Base-by-base conservation (phyloP, 2,888 invertebrate genomes). In the Spodoptera littoralis region DNA sequence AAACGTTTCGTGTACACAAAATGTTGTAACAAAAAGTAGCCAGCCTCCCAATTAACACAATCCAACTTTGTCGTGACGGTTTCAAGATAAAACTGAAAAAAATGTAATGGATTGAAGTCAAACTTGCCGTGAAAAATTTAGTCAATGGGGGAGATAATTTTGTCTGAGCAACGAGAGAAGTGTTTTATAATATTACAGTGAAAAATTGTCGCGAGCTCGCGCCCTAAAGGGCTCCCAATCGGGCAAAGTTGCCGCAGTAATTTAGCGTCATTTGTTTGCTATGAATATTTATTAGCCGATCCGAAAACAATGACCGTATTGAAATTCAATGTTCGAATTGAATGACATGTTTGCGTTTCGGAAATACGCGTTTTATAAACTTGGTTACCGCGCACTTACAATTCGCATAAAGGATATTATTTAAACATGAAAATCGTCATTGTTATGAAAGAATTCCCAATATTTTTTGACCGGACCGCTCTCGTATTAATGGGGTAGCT, bases 71-170 rank as follows among this genome's bases (percentile, higher is more conserved):
- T 80, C 84, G 84, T 86, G 90, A 88, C 88, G 84, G 86, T 86
- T 86, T 81, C 78, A 79, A 90, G 92, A 93, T 92, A 92, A 91
- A 92, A 91, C 85, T 90, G 87, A 77, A 85, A 88, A 18, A 90
- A 90, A 92, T 85, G 85, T 92, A 92, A 92, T 92, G 91, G 91
- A 92, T 92, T 91, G 92, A 90, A 92, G 93, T 91, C 91, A 92
- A 92, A 93, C 92, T 92, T 90, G 88, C 90, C 86, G 91, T 90
- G 92, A 93, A 93, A 92, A 92, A 90, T 91, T 90, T 87, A 89
- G 89, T 90, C 92, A 92, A 92, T 92, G 92, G 90, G 90, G 89
- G 89, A 92, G 92, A 92, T 92, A 92, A 93, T 92, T 92, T 90
- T 80, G 85, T 86, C 83, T 81, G 82, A 83, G 87, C 86, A 86